Evolutionary conservation across 2,113 vertebrate species (phyloP).

Genomic region (Bubalus kerabau): DNA sequence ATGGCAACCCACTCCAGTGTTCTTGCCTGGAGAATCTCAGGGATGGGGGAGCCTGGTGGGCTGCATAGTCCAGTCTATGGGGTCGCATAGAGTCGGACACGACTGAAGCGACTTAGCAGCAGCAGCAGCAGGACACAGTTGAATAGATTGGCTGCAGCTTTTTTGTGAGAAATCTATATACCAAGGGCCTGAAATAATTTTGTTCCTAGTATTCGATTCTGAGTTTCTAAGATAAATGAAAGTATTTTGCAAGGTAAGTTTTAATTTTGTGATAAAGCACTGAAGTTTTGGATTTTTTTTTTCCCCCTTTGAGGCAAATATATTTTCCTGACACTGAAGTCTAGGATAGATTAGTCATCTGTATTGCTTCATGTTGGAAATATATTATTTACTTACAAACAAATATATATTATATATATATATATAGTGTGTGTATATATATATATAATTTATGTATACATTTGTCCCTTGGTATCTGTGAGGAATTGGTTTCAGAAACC

Average conservation of each 20-base stretch:
- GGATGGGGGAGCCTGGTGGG: too few relatives aligned
- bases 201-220: background rate
- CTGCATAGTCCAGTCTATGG: too few relatives aligned
- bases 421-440: background rate
- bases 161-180: background rate
- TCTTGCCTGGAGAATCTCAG: too few relatives aligned
- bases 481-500: background rate
- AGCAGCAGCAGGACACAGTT: background rate
- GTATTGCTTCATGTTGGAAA: background rate
- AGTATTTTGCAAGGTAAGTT: background rate
- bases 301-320: background rate
- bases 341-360: background rate
- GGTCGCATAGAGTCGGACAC: too few relatives aligned
- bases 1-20: too few relatives aligned
- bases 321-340: background rate
- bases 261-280: background rate
- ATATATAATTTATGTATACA: background rate
- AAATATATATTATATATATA: background rate
- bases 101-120: too few relatives aligned
- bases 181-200: background rate
- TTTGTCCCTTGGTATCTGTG: background rate
- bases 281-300: background rate
- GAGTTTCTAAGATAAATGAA: conserved; percentile 14
- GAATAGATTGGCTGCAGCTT: background rate
- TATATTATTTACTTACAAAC: background rate